Evolutionary conservation across 1,140 invertebrate genomes (phyloP), one percentile per base, ranked within the genome.

Genomic region (Philopotamus ludificatus): DNA sequence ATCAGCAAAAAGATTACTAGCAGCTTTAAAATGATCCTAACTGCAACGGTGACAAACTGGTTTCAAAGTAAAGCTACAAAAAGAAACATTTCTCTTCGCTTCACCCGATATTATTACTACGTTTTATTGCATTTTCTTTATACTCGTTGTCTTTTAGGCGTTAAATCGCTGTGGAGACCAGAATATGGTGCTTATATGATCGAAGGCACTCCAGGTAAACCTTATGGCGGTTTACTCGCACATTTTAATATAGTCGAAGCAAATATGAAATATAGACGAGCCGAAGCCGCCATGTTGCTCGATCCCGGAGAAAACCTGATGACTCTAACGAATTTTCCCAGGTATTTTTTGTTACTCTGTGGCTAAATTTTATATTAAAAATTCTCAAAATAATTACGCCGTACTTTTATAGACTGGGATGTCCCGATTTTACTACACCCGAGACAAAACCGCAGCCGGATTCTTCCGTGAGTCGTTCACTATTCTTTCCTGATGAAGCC

Each of bases 141-240:
- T n/a, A n/a, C n/a, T n/a, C n/a, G n/a, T n/a, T n/a, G n/a, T n/a
- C n/a, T 66, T 82, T 84, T 65, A 82, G 87, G 83, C 72, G 89
- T 91, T 3, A 93, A 93, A 74, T 95, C 91, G 2, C 76, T 97
- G 16, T 99, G 97, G 97, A 85, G 94, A 53, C 97, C 97, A 15
- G 97, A 99, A 81, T 99, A 97, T 84, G 97, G 93, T 22, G 89
- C 92, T 49, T 99, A 99, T 73, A 99, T 99, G 97, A 85, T 99
- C 49, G 98, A 99, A 82, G 97, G 97, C n/a, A 99, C 97, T 1
- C 98, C 98, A 15, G 97, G 97, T 8, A 89, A 93, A 74, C 97
- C 97, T 0, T 95, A 95, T 73, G 93, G 93, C 23, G 93, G 94
- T 1, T 80, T 97, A 10, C 81, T 98, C 71, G 93, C 94, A 3